A percentile compares a stretch with the other conserved stretches of the same genome.
Evolutionary conservation across 2,113 vertebrate genomes (phyloP).

Genomic region (Catharus fuscescens): DNA sequence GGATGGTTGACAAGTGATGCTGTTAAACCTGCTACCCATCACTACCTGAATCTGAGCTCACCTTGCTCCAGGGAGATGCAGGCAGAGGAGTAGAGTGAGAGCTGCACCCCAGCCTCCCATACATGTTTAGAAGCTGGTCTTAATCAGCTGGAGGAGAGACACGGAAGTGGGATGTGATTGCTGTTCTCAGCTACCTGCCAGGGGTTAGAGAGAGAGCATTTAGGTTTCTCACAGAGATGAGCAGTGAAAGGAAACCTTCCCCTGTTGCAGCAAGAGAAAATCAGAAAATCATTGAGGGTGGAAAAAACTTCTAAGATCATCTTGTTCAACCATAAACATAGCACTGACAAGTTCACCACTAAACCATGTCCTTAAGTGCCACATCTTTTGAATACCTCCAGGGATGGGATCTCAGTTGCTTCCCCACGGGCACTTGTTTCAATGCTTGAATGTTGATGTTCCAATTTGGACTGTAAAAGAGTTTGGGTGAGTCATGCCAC

Average conservation of each 20-base stretch:
- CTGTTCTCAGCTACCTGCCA: not conserved
- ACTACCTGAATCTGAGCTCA: not conserved
- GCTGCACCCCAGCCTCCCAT: fast-evolving
- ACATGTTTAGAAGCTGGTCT: not conserved
- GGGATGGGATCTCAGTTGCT: not conserved
- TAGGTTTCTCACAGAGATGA: not conserved
- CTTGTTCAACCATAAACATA: not conserved
- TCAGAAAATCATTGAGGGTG: not conserved
- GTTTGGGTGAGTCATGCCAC: not conserved
- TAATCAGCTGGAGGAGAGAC: not conserved
- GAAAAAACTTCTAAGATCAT: not conserved
- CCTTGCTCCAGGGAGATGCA: not conserved
- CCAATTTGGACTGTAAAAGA: not conserved
- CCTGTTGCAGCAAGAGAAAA: not conserved
- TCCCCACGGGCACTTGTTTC: not conserved
- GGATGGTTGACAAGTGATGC: not conserved
- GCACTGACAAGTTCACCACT: not conserved
- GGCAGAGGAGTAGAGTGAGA: fast-evolving
- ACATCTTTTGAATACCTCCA: not conserved
- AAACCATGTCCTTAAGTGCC: not conserved
- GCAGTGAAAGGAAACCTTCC: not conserved
- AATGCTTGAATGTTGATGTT: not conserved
- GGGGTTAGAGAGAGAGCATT: not conserved
- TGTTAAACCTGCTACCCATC: not conserved
- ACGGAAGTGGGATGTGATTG: not conserved